These are phyloP conservation scores for Drosophila fungiperda DNA, from an alignment of 2,888 invertebrate species.

Conservation along the genomic window DNA sequence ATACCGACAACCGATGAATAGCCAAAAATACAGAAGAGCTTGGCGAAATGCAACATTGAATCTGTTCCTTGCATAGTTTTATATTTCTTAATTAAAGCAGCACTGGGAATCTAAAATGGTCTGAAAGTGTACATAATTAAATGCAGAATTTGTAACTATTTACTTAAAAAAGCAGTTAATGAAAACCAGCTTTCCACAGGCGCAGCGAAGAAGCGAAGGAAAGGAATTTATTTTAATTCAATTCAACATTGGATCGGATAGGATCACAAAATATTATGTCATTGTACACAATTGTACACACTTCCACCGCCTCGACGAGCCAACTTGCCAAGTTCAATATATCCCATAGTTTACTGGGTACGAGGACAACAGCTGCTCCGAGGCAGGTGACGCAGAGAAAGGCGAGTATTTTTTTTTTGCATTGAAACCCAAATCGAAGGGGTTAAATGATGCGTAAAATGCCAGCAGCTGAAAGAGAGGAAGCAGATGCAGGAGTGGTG, in stretches of 20 bases:
- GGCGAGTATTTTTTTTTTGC: slow-evolving; percentile 49
- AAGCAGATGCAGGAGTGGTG: background rate
- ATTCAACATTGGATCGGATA: slow-evolving; percentile 2
- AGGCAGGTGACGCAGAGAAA: slow-evolving; percentile 27
- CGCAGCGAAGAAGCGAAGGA: background rate
- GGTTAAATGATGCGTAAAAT: slow-evolving; percentile 73
- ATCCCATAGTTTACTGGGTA: slow-evolving; percentile 11
- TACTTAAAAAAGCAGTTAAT: background rate
- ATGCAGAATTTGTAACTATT: background rate
- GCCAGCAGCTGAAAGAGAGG: slow-evolving; percentile 34
- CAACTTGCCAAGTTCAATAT: slow-evolving; percentile 36
- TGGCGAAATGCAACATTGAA: background rate
- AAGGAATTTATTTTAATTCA: slow-evolving; percentile 2
- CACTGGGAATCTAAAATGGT: background rate
- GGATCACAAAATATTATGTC: slow-evolving; percentile 33
- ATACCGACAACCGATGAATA: background rate
- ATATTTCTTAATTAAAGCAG: background rate
- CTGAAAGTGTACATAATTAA: background rate
- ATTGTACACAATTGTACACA: background rate
- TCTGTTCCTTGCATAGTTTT: background rate
- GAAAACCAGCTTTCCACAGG: background rate
- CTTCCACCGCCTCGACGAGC: background rate
- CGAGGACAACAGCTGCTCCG: slow-evolving; percentile 31
- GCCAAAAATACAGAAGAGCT: background rate
- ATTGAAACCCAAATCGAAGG: slow-evolving; percentile 67